Base-by-base conservation (phyloP, 2,888 invertebrate genomes). In the Hedychridium roseum region DNA sequence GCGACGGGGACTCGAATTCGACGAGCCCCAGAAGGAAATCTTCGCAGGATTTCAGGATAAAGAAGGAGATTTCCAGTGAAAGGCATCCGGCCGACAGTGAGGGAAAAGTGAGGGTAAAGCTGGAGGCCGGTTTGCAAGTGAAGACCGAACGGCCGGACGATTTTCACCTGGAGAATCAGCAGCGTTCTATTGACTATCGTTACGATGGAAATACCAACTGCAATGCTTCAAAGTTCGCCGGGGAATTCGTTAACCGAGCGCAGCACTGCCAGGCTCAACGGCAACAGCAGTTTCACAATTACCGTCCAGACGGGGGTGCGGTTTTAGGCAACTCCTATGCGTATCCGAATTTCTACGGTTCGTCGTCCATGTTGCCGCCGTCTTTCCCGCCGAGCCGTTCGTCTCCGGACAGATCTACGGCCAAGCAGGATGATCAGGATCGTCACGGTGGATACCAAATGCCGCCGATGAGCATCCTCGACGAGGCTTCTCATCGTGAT, bases 261-360 rank as follows among this genome's bases (percentile, higher is more conserved):
- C n/a, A n/a, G n/a, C n/a, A n/a, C n/a, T n/a, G n/a, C n/a, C n/a
- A n/a, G n/a, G n/a, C n/a, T n/a, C n/a, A n/a, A n/a, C n/a, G n/a
- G n/a, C n/a, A n/a, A n/a, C n/a, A n/a, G n/a, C n/a, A n/a, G n/a
- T n/a, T n/a, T n/a, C n/a, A n/a, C n/a, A n/a, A n/a, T n/a, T n/a
- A n/a, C n/a, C n/a, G n/a, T n/a, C n/a, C n/a, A n/a, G n/a, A n/a
- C n/a, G n/a, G n/a, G n/a, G n/a, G n/a, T 71, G 68, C 18, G 68
- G 63, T 3, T 70, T 70, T 37, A 58, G 70, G 5, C 57, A 66
- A n/a, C 35, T 71, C 72, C 21, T 75, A 70, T 45, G 66, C 53
- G 5, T 55, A 59, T 2, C 49, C 40, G 9, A 50, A n/a, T n/a
- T n/a, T n/a, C 52, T 17, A 36, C 40, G 15, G 40, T 27, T 20